Base-by-base conservation (phyloP, 2,797 vertebrate species). In the Loris lydekkerianus region DNA sequence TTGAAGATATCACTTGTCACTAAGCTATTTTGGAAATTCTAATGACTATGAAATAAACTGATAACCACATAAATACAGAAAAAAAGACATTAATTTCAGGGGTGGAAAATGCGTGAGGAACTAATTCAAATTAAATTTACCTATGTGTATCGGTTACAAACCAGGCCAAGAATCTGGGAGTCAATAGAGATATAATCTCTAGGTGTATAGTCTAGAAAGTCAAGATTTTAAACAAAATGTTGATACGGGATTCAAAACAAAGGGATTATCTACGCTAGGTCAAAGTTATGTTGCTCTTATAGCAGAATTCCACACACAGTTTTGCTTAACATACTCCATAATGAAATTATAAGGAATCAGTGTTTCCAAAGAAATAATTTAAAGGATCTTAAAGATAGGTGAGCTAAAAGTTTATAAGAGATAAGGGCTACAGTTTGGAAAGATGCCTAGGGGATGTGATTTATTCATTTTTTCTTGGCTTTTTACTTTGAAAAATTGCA, bases 341-440 rank as follows among this genome's bases (percentile, higher is more conserved):
- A 49, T 88, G 29, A 92, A 92, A 60, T 87, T 17, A 78, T n/a
- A 83, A 89, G 46, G 43, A 84, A 49, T 17, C 29, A 73, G 23
- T 92, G 29, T 83, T 94, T 77, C 56, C 72, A 94, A 49, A 73
- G 17, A 58, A 31, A 29, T 15, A 73, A 63, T 94, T 94, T 73
- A 67, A 87, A 56, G 72, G 29, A 84, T 78, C 17, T 3, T 65
- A 10, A 91, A 72, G n/a, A 29, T 75, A 46, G 7, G 5, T 21
- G 37, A 37, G 15, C n/a, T 88, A 11, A 43, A 84, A 34, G 20
- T 91, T 53, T 29, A 7, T 31, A 91, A 90, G 87, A 14, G 29
- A 89, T 85, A 21, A 76, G 18, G n/a, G 82, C 10, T 70, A 23
- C 15, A 31, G 27, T 76, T 67, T 76, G 60, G 27, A 67, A 76